Evolutionary conservation across 1,140 invertebrate genomes (phyloP), one percentile per base, ranked within the genome.

Genomic region (Lasioglossum baleicum): DNA sequence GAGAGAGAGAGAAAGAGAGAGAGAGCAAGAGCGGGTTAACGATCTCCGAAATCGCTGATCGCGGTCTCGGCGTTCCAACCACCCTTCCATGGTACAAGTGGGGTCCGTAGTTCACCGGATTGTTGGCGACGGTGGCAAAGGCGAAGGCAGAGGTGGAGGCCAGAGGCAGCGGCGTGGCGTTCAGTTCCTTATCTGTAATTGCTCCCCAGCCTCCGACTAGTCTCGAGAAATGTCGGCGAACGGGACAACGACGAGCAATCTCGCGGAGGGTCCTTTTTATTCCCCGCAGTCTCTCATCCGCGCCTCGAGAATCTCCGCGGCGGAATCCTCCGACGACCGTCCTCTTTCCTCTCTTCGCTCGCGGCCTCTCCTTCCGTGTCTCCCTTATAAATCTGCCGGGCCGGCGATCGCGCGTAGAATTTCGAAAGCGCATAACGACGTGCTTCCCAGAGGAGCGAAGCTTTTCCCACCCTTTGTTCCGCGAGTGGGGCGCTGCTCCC

Each of bases 381-480:
- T 2, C 26, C 31, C 31, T 13, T 7, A 15, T 51, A 31, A 78
- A 78, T 78, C 75, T 61, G 13, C 35, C n/a, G 26, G 44, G 60
- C 58, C 11, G 22, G 67, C 20, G 60, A 69, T 83, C 82, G 73
- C 68, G 72, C 22, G 58, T 61, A 42, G 73, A 81, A 85, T 73
- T 76, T 80, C 22, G 48, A 80, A 61, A 48, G 35, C 60, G 15
- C 31, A 75, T 84, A 83, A 80, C 53, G 58, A 63, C 73, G 7
- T n/a, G 20, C 35, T 48, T 7, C 22, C 42, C 44, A n/a, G 13
- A 35, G 8, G 48, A 22, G 65, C 35, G 15, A n/a, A 70, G n/a
- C 71, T 82, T 80, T 86, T 76, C 80, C 17, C 61, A 48, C 75
- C 40, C 76, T 82, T 56, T 58, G 58, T 85, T 72, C 8, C 44